Conservation (phyloP, 2,888 invertebrate species). For the Sinotaia quadrata region DNA sequence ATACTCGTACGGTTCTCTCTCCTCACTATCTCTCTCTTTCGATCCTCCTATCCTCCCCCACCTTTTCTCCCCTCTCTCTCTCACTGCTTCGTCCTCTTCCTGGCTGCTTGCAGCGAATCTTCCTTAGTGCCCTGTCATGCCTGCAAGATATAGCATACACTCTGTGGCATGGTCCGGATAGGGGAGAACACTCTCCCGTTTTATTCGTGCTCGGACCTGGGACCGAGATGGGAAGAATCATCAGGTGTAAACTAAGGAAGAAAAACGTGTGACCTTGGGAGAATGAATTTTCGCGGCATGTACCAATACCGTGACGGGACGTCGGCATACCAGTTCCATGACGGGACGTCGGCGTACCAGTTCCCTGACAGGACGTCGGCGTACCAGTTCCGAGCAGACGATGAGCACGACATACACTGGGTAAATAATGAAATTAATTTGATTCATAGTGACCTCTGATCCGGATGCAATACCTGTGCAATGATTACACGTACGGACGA, state of each 20-base stretch:
- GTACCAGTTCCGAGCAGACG: conserved; percentile 25
- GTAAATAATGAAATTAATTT: conserved; percentile 13
- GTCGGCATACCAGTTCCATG: conserved; percentile 26
- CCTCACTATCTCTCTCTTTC: not conserved
- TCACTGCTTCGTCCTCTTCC: no score
- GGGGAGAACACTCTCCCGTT: not conserved
- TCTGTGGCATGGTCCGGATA: not conserved
- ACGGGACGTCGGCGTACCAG: no score
- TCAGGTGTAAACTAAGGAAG: no score
- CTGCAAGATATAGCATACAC: not conserved
- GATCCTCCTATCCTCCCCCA: not conserved
- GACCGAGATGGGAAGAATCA: not conserved
- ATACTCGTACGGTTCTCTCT: not conserved
- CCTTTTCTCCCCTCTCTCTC: not conserved
- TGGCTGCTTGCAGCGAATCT: no score
- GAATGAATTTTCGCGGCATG: not conserved
- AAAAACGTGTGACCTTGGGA: no score
- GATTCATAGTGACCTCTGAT: no score
- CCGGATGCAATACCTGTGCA: no score
- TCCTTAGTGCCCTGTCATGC: not conserved
- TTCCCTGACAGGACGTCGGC: conserved; percentile 3
- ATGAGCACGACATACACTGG: conserved; percentile 24
- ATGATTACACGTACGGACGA: no score
- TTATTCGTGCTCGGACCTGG: not conserved
- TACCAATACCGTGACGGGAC: not conserved